Evolutionary conservation across 2,797 vertebrate genomes (phyloP), one percentile per base, ranked within the genome.

Genomic region (Microcaecilia unicolor): DNA sequence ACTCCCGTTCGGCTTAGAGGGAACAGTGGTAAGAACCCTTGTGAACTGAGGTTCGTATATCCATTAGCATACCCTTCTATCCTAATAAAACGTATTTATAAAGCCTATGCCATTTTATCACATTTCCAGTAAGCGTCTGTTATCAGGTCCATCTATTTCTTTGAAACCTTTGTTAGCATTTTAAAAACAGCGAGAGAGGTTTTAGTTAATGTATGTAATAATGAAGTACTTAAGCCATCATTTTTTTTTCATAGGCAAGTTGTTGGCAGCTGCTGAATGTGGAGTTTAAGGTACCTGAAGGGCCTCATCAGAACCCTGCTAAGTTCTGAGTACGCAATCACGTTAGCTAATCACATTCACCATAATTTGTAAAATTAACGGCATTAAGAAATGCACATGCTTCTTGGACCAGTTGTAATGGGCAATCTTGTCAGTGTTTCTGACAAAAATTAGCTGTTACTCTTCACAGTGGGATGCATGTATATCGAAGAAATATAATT

Each of bases 401-500:
- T 64, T 44, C 55, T 56, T 50, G 61, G 62, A 67, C 59, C 51
- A 63, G 67, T 71, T 72, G 68, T 67, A 69, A 72, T 16, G n/a
- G 46, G 35, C 59, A 65, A 76, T 72, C 64, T 71, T 64, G 52
- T 73, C 63, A 61, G 66, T 5, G 22, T 58, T 63, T 58, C 54
- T 59, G 68, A 70, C n/a, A n/a, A n/a, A 73, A 70, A 75, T 58
- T 63, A 37, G 35, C 2, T 16, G 61, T 64, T 72, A 64, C 55
- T 69, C 70, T 74, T 68, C 72, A 68, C 69, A 70, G 68, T 68
- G 48, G 61, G 68, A 51, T 3, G 5, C 37, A 67, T 55, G 58
- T 53, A 59, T 52, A 46, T 12, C 34, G 25, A 48, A 63, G 56
- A 59, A 67, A 61, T 72, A 68, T 67, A 74, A 77, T 80, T 76